A percentile compares a stretch with the other conserved stretches of the same genome.
phyloP scores from a whole-genome alignment of 2,113 vertebrate species.

The Sporophila hypoxantha region DNA sequence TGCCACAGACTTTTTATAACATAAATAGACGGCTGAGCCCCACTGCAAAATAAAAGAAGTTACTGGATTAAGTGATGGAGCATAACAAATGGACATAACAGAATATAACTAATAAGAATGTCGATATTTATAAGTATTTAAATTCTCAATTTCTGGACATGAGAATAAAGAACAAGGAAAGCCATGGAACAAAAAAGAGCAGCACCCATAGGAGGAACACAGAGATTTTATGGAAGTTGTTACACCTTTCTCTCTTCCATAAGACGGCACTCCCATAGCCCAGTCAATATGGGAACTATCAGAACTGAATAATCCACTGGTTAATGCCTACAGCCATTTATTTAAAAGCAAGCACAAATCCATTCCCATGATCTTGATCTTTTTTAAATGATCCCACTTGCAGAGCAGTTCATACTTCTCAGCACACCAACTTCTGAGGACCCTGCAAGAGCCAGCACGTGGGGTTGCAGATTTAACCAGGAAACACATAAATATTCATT shows the following conservation, averaged over 20 bases:
- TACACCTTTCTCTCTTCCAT: too few relatives aligned
- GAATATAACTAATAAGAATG: background rate
- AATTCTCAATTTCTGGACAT: background rate
- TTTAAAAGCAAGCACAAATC: background rate
- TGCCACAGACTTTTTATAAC: constrained; percentile 97
- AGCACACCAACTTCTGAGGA: background rate
- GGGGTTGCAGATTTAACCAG: background rate
- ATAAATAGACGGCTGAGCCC: constrained; percentile 94
- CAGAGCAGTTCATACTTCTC: background rate
- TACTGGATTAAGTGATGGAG: background rate
- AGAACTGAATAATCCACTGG: background rate
- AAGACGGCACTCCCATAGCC: background rate
- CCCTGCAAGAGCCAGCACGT: background rate
- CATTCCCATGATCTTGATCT: background rate
- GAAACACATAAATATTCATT: background rate
- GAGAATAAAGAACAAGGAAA: background rate
- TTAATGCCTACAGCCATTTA: background rate
- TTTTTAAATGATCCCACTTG: background rate
- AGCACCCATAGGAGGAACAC: background rate
- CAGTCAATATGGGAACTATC: background rate
- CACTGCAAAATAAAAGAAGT: constrained; percentile 75
- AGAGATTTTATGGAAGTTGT: background rate
- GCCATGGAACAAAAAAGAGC: background rate
- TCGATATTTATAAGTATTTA: background rate
- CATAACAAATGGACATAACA: background rate